Evolutionary conservation across 2,797 vertebrate genomes (phyloP).

Genomic region (Epinephelus awoara): DNA sequence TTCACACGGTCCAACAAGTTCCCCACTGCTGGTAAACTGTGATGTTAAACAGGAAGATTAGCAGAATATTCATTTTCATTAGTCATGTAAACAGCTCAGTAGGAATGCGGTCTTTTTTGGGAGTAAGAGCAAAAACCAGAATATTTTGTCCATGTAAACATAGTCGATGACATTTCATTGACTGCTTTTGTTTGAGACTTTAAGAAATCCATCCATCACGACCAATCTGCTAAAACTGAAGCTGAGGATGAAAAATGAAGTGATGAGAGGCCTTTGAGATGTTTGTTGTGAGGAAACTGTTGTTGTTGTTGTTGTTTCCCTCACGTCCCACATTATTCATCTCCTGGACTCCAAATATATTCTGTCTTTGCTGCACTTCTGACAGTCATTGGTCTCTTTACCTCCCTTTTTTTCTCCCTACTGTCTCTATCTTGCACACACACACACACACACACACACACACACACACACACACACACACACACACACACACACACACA

Average conservation of each 20-base stretch:
- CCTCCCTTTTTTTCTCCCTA: not conserved
- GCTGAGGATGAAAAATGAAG: not conserved
- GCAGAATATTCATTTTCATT: too few species aligned
- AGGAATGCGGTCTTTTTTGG: too few species aligned
- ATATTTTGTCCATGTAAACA: too few species aligned
- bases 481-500: not conserved
- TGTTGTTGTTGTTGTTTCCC: constrained; percentile 15
- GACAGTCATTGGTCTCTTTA: constrained; percentile 20
- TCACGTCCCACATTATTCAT: constrained; percentile 17
- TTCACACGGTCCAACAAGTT: too few species aligned
- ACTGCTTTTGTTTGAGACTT: not conserved
- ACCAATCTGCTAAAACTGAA: not conserved
- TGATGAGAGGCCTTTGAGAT: not conserved
- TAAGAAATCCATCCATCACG: not conserved
- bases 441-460: not conserved
- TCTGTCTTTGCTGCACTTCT: constrained; percentile 13
- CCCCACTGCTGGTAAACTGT: too few species aligned
- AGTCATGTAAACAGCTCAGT: too few species aligned
- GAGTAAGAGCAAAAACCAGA: too few species aligned
- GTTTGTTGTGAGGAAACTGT: not conserved
- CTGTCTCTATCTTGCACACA: not conserved
- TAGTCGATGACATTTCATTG: not conserved
- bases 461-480: not conserved
- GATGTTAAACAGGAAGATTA: too few species aligned
- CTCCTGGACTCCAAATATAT: not conserved